Evolutionary conservation across 2,113 vertebrate species (phyloP).

Genomic region (Saguinus midas): DNA sequence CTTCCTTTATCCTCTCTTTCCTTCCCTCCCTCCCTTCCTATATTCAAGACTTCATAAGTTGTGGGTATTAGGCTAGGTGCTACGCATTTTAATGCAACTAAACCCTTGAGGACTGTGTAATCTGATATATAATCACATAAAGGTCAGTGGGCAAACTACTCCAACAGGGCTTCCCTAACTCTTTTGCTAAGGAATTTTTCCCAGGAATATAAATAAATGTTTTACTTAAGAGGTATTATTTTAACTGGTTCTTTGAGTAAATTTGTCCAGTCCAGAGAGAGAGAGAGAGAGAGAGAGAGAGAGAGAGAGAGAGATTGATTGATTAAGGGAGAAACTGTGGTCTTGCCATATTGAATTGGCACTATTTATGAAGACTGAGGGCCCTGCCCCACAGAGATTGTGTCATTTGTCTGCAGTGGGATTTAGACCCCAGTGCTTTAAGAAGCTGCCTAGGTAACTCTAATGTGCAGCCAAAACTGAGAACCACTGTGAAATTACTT

Average conservation of each 20-base stretch:
- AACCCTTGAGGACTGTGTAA: neutral
- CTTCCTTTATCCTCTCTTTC: too few species aligned
- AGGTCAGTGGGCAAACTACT: neutral
- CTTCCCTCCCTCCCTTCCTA: neutral
- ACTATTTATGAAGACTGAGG: neutral
- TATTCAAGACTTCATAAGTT: neutral
- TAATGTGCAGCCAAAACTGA: neutral
- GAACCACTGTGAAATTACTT: neutral
- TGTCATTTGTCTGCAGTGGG: neutral
- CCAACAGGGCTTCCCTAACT: neutral
- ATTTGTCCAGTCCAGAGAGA: neutral
- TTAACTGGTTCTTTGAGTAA: constrained; percentile 4
- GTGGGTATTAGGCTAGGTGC: neutral
- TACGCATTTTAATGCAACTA: neutral
- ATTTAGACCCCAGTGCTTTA: neutral
- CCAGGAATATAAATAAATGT: neutral
- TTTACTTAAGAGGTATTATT: neutral
- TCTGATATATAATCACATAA: neutral
- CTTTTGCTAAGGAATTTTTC: constrained; percentile 14
- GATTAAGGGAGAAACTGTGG: neutral
- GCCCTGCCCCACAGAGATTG: neutral
- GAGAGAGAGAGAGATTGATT: too few species aligned
- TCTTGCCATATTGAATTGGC: neutral
- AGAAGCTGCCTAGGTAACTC: neutral
- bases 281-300: neutral